A percentile compares a stretch with the other conserved stretches of the same genome.
Conservation (phyloP, 2,113 vertebrate genomes). For the Ciconia boyciana region DNA sequence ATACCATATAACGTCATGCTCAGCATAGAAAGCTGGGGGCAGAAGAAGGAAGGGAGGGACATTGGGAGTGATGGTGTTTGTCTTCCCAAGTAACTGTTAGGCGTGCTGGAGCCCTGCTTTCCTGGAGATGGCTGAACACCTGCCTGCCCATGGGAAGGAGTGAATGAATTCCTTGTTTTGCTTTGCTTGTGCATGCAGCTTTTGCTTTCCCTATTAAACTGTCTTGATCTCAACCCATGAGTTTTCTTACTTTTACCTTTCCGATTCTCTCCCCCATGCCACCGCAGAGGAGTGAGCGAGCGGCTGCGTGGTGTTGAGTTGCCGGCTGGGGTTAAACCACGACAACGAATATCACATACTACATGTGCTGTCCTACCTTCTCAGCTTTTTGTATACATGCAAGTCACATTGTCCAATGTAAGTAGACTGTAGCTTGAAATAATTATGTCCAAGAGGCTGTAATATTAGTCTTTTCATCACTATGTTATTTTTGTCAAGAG, state of each 20-base stretch:
- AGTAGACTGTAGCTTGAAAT: not conserved
- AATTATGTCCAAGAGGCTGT: not conserved
- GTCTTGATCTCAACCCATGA: too few relatives aligned
- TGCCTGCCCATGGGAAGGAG: not conserved
- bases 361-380: not conserved
- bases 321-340: not conserved
- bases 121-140: not conserved
- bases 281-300: not conserved
- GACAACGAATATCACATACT: not conserved
- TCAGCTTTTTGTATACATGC: not conserved
- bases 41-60: too few relatives aligned
- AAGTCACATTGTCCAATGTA: not conserved
- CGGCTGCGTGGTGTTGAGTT: not conserved
- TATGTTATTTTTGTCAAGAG: not conserved
- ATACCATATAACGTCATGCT: not conserved
- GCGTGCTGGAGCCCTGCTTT: not conserved
- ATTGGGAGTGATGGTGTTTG: not conserved
- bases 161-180: not conserved
- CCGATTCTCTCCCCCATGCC: not conserved
- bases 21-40: too few relatives aligned
- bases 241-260: too few relatives aligned
- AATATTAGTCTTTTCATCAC: not conserved
- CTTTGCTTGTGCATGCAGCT: not conserved
- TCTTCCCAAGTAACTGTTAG: not conserved
- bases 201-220: not conserved